phyloP scores from a whole-genome alignment of 1,140 invertebrate genomes.

The Eurosta solidaginis region DNA sequence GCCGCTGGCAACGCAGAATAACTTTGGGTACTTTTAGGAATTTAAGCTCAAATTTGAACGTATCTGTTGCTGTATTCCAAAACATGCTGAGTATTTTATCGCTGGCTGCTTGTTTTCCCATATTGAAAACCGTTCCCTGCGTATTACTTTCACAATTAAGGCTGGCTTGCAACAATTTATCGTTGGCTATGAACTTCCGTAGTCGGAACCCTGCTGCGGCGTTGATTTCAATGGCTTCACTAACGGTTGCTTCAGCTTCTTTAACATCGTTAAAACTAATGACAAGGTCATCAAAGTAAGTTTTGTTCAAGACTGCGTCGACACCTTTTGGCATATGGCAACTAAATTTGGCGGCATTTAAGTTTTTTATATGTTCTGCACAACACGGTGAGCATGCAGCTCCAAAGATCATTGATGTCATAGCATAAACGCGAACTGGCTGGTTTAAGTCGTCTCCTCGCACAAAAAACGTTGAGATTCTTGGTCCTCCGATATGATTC shows the following conservation, averaged over 20 bases:
- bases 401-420: too few relatives aligned
- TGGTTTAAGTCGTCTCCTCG: slow-evolving; percentile 27
- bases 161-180: slow-evolving; percentile 29
- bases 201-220: too few relatives aligned
- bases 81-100: slow-evolving; percentile 34
- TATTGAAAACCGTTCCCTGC: neutral
- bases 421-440: slow-evolving; percentile 38
- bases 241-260: slow-evolving; percentile 34
- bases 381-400: slow-evolving; percentile 44
- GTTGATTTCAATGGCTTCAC: slow-evolving; percentile 40
- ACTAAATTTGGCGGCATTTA: slow-evolving; percentile 10
- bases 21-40: neutral
- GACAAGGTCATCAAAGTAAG: slow-evolving; percentile 58
- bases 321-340: slow-evolving; percentile 40
- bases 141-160: neutral
- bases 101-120: slow-evolving; percentile 9
- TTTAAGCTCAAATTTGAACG: slow-evolving; percentile 24
- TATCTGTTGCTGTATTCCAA: slow-evolving; percentile 31
- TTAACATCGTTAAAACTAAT: slow-evolving; percentile 37
- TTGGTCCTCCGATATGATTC: slow-evolving; percentile 45
- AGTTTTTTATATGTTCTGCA: slow-evolving; percentile 40
- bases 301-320: slow-evolving; percentile 42
- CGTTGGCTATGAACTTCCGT: slow-evolving; percentile 32
- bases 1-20: neutral
- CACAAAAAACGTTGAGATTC: too few relatives aligned